Evolutionary conservation across 1,140 invertebrate genomes (phyloP).

Genomic region (Eueides isabella): DNA sequence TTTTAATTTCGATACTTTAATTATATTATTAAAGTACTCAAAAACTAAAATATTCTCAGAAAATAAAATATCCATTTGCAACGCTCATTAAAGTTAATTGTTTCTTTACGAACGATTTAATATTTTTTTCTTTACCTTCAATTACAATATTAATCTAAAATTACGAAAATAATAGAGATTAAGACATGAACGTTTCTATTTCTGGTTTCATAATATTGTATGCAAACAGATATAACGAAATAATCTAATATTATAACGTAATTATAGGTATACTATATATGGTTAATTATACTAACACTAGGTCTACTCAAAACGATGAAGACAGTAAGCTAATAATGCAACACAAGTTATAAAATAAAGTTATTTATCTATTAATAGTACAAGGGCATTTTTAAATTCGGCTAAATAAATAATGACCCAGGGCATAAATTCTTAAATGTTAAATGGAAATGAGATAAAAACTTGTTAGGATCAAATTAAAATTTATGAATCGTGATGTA

Average conservation of each 20-base stretch:
- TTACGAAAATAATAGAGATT: background rate
- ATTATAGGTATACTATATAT: too few relatives aligned
- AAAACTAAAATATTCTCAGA: background rate
- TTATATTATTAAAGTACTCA: background rate
- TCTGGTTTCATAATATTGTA: too few relatives aligned
- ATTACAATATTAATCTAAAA: background rate
- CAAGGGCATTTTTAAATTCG: background rate
- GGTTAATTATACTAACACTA: too few relatives aligned
- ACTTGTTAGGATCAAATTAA: background rate
- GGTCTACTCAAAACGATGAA: too few relatives aligned
- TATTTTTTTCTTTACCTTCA: background rate
- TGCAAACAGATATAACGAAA: too few relatives aligned
- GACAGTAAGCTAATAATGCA: too few relatives aligned
- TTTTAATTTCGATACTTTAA: background rate
- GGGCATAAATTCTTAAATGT: background rate
- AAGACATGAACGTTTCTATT: too few relatives aligned
- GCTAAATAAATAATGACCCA: background rate
- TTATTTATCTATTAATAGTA: background rate
- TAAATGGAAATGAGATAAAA: background rate
- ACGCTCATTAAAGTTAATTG: conserved; percentile 1
- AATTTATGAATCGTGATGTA: background rate
- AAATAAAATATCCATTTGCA: too few relatives aligned
- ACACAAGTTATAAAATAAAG: background rate
- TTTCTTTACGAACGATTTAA: background rate
- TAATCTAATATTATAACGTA: too few relatives aligned